Evolutionary conservation across 37 sponge, comb jelly and placozoan species (phyloP), one percentile per base, ranked within the genome.

Genomic region (Diacarnus erythraeanus): DNA sequence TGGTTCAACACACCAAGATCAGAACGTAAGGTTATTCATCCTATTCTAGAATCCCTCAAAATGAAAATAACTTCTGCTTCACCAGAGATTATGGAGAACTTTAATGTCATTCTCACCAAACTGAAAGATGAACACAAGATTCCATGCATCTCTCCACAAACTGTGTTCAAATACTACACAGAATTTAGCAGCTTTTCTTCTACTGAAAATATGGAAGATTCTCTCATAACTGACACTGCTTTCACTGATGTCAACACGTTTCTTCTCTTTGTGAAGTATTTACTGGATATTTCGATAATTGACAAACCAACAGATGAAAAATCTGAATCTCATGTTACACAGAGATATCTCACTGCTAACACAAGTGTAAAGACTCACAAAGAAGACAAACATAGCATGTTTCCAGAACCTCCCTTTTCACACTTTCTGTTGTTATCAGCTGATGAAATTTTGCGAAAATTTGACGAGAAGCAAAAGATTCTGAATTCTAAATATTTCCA

Each of bases 61-160:
- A 89, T 89, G 84, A 78, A 78, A 29, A 72, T 89, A 0, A 80
- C 80, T 23, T 54, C 43, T 38, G 84, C 89, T 35, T 74, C 84
- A 38, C 21, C 29, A 5, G 43, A 29, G 23, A 33, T 89, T 2
- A 47, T 15, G 51, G 64, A 57, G 1, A 61, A 69, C 31, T 68
- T 89, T 41, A 73, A 79, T 58, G 56, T 42, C 0, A 39, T 72
- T 8, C 59, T 76, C 41, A 27, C 4, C 35, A 44, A 76, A 38
- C 42, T 26, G 27, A 34, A 44, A 38, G 5, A 10, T 30, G 43
- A 84, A 0, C 22, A 25, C 66, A 18, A 65, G 3, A 65, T 77
- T 10, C 85, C 71, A 41, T 35, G 1, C 40, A 71, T 60, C 41
- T 37, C 54, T 22, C 72, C 69, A 20, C 2, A 40, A 4, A 64